Evolutionary conservation across 2,113 vertebrate species (phyloP).

Genomic region (Cavia porcellus): DNA sequence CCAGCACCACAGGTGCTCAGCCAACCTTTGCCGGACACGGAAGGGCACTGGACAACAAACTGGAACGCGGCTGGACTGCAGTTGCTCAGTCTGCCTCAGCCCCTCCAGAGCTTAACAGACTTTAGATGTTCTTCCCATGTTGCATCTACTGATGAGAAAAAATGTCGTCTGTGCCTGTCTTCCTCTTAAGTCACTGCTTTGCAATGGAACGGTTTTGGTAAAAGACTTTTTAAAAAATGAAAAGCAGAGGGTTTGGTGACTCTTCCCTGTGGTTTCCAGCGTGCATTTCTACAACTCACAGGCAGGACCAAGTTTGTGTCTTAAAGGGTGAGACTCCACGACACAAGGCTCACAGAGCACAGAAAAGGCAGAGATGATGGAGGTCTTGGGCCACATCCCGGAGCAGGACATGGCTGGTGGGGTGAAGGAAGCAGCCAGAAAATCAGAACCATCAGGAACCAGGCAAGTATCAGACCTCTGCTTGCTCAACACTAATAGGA

Average conservation of each 20-base stretch:
- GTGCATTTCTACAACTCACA: background rate
- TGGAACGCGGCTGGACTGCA: rapidly evolving
- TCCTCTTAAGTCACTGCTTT: background rate
- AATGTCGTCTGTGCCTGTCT: background rate
- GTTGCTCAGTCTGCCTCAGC: background rate
- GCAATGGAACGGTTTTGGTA: background rate
- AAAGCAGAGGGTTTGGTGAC: background rate
- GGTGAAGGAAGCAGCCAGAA: background rate
- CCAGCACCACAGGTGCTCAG: background rate
- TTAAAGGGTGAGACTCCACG: background rate
- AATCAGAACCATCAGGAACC: background rate
- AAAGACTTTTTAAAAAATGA: background rate
- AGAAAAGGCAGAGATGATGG: background rate
- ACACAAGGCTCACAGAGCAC: background rate
- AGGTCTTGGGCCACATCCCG: rapidly evolving
- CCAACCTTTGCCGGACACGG: background rate
- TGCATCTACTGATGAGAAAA: background rate
- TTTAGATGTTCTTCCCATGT: background rate
- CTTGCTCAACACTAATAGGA: background rate
- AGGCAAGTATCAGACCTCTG: background rate
- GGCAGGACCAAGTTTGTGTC: background rate
- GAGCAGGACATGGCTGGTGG: background rate
- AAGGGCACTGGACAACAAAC: background rate
- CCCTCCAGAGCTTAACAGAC: background rate
- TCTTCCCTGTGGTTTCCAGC: background rate